Evolutionary conservation across 2,888 invertebrate genomes (phyloP), one percentile per base, ranked within the genome.

Genomic region (Sesia bembeciformis): DNA sequence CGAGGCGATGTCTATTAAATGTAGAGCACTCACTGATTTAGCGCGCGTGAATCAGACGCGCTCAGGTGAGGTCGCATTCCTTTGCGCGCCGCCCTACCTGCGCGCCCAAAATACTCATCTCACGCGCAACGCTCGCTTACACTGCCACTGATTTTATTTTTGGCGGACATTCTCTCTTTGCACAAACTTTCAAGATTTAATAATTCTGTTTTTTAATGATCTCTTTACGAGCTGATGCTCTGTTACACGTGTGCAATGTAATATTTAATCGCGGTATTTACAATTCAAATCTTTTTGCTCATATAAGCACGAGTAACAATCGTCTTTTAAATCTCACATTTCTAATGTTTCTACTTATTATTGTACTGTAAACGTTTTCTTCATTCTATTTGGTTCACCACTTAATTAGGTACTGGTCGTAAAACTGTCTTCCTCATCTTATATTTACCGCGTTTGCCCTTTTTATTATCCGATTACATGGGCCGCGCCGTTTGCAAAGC

Each of bases 341-440:
- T 57, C 51, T 54, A 56, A 60, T 61, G 65, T 54, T 62, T 59
- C 63, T 67, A 68, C 71, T 77, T 75, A 80, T 77, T 75, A 80
- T 78, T 56, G 57, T 58, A 72, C 72, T 74, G 78, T 83, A 80
- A 87, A 80, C 80, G 83, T 75, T 87, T 80, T 74, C 74, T 84
- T 79, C 78, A 75, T 82, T 82, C 80, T 84, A 80, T 82, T 82
- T 82, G 79, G 84, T 82, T 86, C 84, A 83, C 88, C 88, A 83
- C 89, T 89, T 89, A 89, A 89, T 89, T 89, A 89, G 89, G 86
- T 83, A 81, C 76, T 76, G 85, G 79, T 89, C 89, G 89, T 89
- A 89, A 89, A 89, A 89, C 89, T 89, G 89, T 89, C 89, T 89
- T 88, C 85, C 88, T 89, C 89, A 88, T 89, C 89, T 88, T 87